Conservation (phyloP, 2,797 vertebrate genomes). For the Platalea minor region DNA sequence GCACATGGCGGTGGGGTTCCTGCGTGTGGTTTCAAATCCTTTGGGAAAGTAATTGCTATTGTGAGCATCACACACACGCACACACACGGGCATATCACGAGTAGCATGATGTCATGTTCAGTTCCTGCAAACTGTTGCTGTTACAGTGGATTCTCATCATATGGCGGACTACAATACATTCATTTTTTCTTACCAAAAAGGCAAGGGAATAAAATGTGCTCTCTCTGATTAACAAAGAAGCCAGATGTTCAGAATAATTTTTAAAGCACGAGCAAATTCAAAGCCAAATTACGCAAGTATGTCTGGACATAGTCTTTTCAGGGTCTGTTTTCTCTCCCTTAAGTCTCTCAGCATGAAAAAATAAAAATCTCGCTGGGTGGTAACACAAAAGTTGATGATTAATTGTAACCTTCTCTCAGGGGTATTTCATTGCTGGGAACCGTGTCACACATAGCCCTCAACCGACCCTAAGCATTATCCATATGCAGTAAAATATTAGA, state of each 20-base stretch:
- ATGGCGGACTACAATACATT: background rate
- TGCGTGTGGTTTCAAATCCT: background rate
- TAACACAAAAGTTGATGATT: constrained; percentile 21
- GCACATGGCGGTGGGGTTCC: background rate
- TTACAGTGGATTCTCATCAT: background rate
- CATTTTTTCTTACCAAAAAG: background rate
- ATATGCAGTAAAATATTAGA: background rate
- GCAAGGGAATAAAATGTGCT: background rate
- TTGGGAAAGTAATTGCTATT: background rate
- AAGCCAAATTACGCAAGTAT: constrained; percentile 44
- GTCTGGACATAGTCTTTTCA: background rate
- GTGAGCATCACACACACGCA: background rate
- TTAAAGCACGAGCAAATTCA: background rate
- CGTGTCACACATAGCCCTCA: background rate
- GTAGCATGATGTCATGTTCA: background rate
- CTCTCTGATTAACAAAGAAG: constrained; percentile 15
- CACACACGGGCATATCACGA: background rate
- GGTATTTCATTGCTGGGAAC: constrained; percentile 7
- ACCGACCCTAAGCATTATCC: background rate
- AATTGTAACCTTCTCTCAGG: constrained; percentile 7
- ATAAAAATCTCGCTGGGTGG: constrained; percentile 18
- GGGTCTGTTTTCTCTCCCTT: background rate
- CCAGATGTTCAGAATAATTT: constrained; percentile 42
- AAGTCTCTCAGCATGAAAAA: constrained; percentile 6
- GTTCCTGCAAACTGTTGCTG: background rate